Evolutionary conservation across 2,113 vertebrate genomes (phyloP).

Genomic region (Vulpes vulpes): DNA sequence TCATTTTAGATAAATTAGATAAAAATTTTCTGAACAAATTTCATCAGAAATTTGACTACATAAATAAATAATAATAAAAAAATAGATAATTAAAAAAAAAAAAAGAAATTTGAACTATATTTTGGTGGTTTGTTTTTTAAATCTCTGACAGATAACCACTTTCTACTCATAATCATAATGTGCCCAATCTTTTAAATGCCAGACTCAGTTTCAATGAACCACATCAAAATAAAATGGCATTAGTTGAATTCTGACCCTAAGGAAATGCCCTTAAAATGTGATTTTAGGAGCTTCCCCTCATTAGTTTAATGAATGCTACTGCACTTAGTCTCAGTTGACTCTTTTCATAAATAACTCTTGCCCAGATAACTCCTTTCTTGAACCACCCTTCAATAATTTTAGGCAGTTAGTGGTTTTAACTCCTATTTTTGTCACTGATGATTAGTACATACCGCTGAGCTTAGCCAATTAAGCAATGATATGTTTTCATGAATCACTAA

Average conservation of each 20-base stretch:
- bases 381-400: slow-evolving; percentile 79
- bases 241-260: slow-evolving; percentile 80
- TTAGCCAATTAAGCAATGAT: slow-evolving; percentile 42
- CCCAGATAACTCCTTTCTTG: slow-evolving; percentile 79
- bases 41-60: neutral
- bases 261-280: slow-evolving; percentile 72
- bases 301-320: slow-evolving; percentile 83
- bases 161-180: neutral
- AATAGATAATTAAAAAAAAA: too few relatives aligned
- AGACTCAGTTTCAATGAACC: slow-evolving; percentile 39
- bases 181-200: slow-evolving; percentile 26
- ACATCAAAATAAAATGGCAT: slow-evolving; percentile 60
- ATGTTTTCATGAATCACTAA: slow-evolving; percentile 59
- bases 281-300: slow-evolving; percentile 79
- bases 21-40: neutral
- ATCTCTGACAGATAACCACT: neutral
- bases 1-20: neutral
- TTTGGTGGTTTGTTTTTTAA: neutral
- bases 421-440: slow-evolving; percentile 73
- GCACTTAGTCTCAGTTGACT: slow-evolving; percentile 80
- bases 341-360: slow-evolving; percentile 84
- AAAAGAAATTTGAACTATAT: neutral
- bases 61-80: too few relatives aligned
- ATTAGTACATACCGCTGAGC: slow-evolving; percentile 65
- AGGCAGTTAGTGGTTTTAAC: slow-evolving; percentile 70